phyloP scores from a whole-genome alignment of 2,113 vertebrate species.

The Apus apus region DNA sequence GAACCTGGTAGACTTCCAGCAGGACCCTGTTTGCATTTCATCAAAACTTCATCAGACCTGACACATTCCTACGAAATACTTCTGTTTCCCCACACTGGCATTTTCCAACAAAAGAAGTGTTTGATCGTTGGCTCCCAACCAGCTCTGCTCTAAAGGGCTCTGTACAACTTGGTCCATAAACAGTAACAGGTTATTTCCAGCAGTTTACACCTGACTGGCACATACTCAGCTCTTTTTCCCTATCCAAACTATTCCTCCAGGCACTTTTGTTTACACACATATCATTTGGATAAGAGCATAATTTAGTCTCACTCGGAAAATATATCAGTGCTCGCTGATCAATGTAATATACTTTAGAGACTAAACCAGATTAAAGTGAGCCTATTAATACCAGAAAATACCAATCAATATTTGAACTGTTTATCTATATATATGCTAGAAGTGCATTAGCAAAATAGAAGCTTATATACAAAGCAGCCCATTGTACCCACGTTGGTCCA shows the following conservation, averaged over 20 bases:
- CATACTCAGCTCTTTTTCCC: slow-evolving; percentile 12
- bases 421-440: slow-evolving; percentile 64
- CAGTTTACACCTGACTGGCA: slow-evolving; percentile 63
- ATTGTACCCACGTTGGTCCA: slow-evolving; percentile 40
- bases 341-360: slow-evolving; percentile 56
- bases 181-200: slow-evolving; percentile 65
- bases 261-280: slow-evolving; percentile 41
- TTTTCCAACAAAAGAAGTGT: slow-evolving; percentile 60
- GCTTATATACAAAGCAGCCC: slow-evolving; percentile 63
- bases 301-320: slow-evolving; percentile 58
- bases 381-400: slow-evolving; percentile 51
- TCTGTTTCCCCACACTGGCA: slow-evolving; percentile 23
- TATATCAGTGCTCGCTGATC: slow-evolving; percentile 53
- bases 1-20: slow-evolving; percentile 9
- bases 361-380: slow-evolving; percentile 58
- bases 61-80: slow-evolving; percentile 40
- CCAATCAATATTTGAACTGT: slow-evolving; percentile 60
- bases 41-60: slow-evolving; percentile 49
- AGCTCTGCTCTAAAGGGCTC: not conserved
- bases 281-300: slow-evolving; percentile 36
- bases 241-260: slow-evolving; percentile 43
- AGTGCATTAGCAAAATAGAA: slow-evolving; percentile 64
- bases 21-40: slow-evolving; percentile 41
- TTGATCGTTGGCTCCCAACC: slow-evolving; percentile 10
- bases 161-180: slow-evolving; percentile 16